Base-by-base conservation (phyloP, 2,113 vertebrate genomes). In the Pluvialis apricaria region DNA sequence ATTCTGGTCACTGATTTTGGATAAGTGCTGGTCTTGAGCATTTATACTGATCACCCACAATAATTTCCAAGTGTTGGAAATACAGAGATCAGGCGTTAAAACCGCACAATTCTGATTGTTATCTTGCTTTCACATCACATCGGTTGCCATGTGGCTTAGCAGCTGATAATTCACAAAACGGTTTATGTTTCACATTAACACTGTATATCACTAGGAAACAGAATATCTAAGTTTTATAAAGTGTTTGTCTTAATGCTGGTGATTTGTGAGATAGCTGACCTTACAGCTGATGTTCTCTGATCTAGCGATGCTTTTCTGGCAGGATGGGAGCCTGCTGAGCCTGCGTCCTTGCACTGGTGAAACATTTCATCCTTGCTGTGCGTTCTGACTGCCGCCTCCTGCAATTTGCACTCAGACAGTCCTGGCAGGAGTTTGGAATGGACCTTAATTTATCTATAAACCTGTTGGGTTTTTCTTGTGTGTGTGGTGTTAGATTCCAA, bases 131-230 rank as follows among this genome's bases (percentile, higher is more conserved):
- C 45, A 0, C 80, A 51, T 66, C 86, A 32, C 65, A 58, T 71
- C 57, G 44, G 70, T 92, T 91, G 75, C 66, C 71, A 13, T 47
- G 42, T 77, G 95, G 71, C 61, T 91, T 88, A 86, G 78, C 77
- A 80, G 73, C 47, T 90, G 91, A 95, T 96, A 91, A 92, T 78
- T 86, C 87, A 55, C 76, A 55, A 72, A 94, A 71, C 6, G 2
- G 87, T 80, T 92, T 65, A 32, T 54, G 60, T 94, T 95, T 85
- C 45, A n/a, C 70, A 22, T 70, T 58, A 85, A n/a, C 60, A 10
- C 66, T 31, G 36, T 45, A 1, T 84, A 92, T 94, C 91, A 31
- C n/a, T 42, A 66, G 75, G 92, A 94, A 95, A 77, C 95, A 94
- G 85, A 86, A n/a, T 22, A 32, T 79, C 31, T 16, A 10, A 47